Evolutionary conservation across 2,888 invertebrate species (phyloP), one percentile per base, ranked within the genome.

Genomic region (Caradrina kadenii): DNA sequence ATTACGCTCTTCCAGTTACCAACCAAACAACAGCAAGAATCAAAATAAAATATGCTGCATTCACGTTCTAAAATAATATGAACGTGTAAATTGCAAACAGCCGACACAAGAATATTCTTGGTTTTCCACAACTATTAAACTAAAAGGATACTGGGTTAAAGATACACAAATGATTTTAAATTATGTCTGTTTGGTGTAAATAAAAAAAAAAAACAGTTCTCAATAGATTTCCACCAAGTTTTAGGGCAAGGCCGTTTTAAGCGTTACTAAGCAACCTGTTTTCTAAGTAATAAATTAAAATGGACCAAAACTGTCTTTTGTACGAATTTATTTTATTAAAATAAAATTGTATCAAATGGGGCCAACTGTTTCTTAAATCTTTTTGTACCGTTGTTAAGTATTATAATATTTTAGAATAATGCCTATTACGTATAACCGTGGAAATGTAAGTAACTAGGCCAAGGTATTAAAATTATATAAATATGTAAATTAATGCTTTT

Each of bases 351-450:
- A 83, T 63, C 58, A 87, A 87, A 90, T 88, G 94, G 91, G 93
- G 88, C 94, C 94, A 95, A 93, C 70, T 81, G 80, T 82, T 82
- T 86, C 73, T 65, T 65, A 64, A 66, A 61, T 69, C 13, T 62
- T 87, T 88, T 87, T 88, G 73, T 86, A 87, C 68, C 79, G 69
- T 86, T 86, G 72, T 80, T 88, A 45, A 15, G 45, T 42, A 64
- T 84, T 88, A 76, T 80, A 60, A 69, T 62, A 79, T 74, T 84
- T 79, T 85, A 85, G 85, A 86, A 91, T 88, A 89, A 96, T 96
- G 96, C 94, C 96, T 88, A 90, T 94, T 80, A 90, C 94, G 71
- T 91, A 93, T 84, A 94, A 88, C 79, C 94, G 96, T 78, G 96
- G 96, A 87, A 96, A 95, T 89, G 96, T 96, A 87, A 94, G 93